A percentile compares a stretch with the other conserved stretches of the same genome.
Evolutionary conservation across 2,888 invertebrate species (phyloP).

Genomic region (Caenorhabditis sp.): DNA sequence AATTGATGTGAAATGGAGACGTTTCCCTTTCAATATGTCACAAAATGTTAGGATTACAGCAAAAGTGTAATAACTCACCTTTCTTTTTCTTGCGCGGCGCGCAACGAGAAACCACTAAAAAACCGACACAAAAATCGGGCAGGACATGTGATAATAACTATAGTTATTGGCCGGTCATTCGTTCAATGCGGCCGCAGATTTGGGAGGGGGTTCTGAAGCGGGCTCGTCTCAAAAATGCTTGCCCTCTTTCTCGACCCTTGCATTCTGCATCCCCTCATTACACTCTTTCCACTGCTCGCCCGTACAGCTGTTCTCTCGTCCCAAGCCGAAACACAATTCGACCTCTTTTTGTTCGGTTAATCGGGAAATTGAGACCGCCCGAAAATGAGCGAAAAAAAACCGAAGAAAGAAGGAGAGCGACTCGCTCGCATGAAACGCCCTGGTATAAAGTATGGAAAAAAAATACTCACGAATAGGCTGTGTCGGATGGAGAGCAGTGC

Average conservation of each 20-base stretch:
- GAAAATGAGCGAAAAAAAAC: conserved; percentile 8
- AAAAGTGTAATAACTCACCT: no score
- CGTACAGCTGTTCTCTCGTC: conserved; percentile 25
- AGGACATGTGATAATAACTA: no score
- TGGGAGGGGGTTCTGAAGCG: no score
- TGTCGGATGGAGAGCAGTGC: conserved; percentile 94
- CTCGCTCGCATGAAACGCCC: not conserved
- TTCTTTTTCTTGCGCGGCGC: no score
- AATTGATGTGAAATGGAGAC: no score
- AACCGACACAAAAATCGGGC: no score
- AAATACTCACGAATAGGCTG: conserved; percentile 90
- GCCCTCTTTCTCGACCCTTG: not conserved
- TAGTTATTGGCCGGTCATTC: no score
- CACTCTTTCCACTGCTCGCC: not conserved
- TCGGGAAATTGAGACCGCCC: conserved; percentile 17
- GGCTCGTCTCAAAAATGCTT: conserved; percentile 1
- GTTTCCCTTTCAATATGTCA: no score
- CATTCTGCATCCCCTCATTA: not conserved
- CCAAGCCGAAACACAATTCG: not conserved
- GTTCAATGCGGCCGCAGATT: no score
- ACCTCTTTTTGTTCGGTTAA: not conserved
- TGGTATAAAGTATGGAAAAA: not conserved
- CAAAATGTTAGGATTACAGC: no score
- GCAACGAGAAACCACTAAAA: no score
- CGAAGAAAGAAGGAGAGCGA: not conserved